Conservation (phyloP, 2,888 invertebrate genomes). For the Chaitophorus viminalis region DNA sequence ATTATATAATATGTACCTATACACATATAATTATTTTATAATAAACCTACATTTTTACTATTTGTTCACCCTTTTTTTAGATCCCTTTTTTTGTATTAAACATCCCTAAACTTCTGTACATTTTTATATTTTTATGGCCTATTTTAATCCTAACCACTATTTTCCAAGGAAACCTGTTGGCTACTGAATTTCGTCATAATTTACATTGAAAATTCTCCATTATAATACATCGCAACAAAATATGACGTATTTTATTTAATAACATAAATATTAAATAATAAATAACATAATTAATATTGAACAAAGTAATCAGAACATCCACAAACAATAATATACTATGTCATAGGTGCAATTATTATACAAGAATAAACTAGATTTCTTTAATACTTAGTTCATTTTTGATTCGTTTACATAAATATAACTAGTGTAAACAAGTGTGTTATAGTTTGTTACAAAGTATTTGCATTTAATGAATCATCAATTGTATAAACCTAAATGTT, state of each 20-base stretch:
- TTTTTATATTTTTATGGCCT: too few relatives aligned
- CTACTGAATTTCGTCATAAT: not conserved
- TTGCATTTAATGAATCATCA: conserved; percentile 43
- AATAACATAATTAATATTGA: not conserved
- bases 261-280: too few relatives aligned
- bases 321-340: not conserved
- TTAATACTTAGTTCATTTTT: conserved; percentile 14
- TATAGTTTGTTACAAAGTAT: conserved; percentile 6
- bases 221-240: not conserved
- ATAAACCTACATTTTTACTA: too few relatives aligned
- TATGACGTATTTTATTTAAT: too few relatives aligned
- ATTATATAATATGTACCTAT: too few relatives aligned
- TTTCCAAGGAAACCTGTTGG: too few relatives aligned
- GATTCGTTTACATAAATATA: not conserved
- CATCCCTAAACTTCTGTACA: too few relatives aligned
- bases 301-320: not conserved
- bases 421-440: conserved; percentile 29
- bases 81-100: too few relatives aligned
- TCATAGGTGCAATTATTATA: too few relatives aligned
- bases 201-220: not conserved
- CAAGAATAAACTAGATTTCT: not conserved
- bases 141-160: too few relatives aligned
- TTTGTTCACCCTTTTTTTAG: too few relatives aligned
- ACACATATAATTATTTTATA: too few relatives aligned
- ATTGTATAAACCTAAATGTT: not conserved